Evolutionary conservation across 2,888 invertebrate genomes (phyloP).

Genomic region (Caenorhabditis afra): DNA sequence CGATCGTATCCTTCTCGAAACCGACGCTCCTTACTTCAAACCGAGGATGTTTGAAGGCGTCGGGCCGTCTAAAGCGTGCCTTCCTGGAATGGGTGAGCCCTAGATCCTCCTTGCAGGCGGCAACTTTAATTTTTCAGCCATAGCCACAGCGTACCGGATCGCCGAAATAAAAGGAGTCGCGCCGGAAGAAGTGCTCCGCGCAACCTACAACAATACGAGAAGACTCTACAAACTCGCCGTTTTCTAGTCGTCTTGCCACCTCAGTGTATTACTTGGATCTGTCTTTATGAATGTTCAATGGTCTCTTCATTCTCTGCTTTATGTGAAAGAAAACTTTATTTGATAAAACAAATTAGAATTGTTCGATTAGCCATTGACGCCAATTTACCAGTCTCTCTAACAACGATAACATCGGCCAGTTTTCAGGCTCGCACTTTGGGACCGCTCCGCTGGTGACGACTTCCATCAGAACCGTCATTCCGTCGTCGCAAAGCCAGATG

Average conservation of each 20-base stretch:
- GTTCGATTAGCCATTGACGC: too few relatives aligned
- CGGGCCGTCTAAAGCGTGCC: conserved; percentile 16
- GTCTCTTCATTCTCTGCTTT: background rate
- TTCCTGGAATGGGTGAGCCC: conserved; percentile 58
- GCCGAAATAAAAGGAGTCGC: conserved; percentile 37
- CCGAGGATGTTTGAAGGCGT: conserved; percentile 71
- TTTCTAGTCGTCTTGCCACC: conserved; percentile 8
- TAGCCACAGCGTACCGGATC: conserved; percentile 34
- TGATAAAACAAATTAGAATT: too few relatives aligned
- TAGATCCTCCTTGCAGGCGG: too few relatives aligned
- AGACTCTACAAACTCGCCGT: conserved; percentile 34
- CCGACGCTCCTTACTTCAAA: conserved; percentile 83
- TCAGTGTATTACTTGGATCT: background rate
- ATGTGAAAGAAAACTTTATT: too few relatives aligned
- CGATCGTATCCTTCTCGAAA: conserved; percentile 82
- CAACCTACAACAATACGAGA: conserved; percentile 45
- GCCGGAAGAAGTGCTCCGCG: conserved; percentile 52
- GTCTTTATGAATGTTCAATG: too few relatives aligned
- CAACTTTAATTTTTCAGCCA: conserved; percentile 39
- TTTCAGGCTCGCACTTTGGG: too few relatives aligned
- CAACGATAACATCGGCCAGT: too few relatives aligned
- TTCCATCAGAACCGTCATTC: too few relatives aligned
- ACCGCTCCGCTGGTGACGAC: too few relatives aligned
- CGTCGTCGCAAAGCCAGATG: too few relatives aligned
- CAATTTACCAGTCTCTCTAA: too few relatives aligned